A percentile compares a stretch with the other conserved stretches of the same genome.
phyloP scores from a whole-genome alignment of 2,113 vertebrate species.

The Puntigrus tetrazona region DNA sequence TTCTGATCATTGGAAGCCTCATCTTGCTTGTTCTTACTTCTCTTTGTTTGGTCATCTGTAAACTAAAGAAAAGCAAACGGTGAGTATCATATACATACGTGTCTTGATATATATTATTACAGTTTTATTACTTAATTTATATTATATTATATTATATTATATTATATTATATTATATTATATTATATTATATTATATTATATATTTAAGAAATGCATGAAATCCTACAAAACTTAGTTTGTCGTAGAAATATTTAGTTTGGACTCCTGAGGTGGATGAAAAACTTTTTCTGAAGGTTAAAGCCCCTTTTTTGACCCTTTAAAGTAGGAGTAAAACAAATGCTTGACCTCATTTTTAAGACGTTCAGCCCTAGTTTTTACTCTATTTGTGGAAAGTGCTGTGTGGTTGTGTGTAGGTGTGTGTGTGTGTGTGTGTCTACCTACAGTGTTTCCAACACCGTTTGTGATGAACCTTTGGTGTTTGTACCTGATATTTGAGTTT shows the following conservation, averaged over 20 bases:
- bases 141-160: too few species aligned
- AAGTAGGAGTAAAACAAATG: not conserved
- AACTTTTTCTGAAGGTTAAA: not conserved
- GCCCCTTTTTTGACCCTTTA: not conserved
- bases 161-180: too few species aligned
- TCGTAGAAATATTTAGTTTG: not conserved
- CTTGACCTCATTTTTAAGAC: not conserved
- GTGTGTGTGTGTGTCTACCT: not conserved
- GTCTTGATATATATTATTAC: too few species aligned
- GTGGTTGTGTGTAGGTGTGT: not conserved
- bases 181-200: too few species aligned
- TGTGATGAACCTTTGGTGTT: not conserved
- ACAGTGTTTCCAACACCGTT: not conserved
- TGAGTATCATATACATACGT: constrained; percentile 12
- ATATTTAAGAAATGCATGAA: not conserved
- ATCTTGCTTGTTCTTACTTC: not conserved
- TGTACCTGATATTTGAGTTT: not conserved
- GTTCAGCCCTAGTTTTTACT: not conserved
- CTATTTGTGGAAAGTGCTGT: not conserved
- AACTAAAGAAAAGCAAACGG: not conserved
- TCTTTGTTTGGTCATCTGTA: not conserved
- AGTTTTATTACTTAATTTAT: too few species aligned
- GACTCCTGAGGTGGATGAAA: not conserved
- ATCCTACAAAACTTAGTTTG: not conserved
- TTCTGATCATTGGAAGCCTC: not conserved